phyloP scores from a whole-genome alignment of 1,140 invertebrate species.

The Calliopsis andreniformis region DNA sequence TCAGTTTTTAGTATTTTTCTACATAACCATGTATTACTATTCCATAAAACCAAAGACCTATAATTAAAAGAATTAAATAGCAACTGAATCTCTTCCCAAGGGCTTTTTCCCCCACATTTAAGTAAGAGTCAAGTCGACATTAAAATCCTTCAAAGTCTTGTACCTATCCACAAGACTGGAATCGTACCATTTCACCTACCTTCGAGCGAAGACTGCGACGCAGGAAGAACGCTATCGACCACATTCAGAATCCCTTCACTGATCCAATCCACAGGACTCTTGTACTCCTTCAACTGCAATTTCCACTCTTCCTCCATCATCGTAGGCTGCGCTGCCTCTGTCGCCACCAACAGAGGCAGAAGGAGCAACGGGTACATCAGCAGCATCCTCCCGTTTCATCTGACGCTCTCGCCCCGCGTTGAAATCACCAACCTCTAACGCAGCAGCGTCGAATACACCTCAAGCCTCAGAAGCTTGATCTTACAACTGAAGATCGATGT shows the following conservation, averaged over 20 bases:
- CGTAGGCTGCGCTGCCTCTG: conserved; percentile 33
- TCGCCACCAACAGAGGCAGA: conserved; percentile 33
- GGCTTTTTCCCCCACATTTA: too few relatives aligned
- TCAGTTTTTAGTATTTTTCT: too few relatives aligned
- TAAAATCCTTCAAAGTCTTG: too few relatives aligned
- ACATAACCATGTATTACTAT: too few relatives aligned
- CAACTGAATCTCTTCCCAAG: too few relatives aligned
- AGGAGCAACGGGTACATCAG: conserved; percentile 37
- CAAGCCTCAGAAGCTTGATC: too few relatives aligned
- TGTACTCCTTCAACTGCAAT: background rate
- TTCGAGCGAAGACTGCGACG: conserved; percentile 29
- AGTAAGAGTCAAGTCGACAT: too few relatives aligned
- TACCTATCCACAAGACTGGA: too few relatives aligned
- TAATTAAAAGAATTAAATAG: too few relatives aligned
- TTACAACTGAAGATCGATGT: too few relatives aligned
- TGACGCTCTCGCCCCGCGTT: background rate
- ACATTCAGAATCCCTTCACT: conserved; percentile 57
- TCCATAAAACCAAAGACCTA: too few relatives aligned
- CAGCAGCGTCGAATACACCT: background rate
- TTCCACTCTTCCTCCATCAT: conserved; percentile 17
- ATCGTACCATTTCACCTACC: conserved; percentile 43
- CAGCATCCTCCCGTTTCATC: conserved; percentile 50
- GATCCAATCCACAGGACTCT: conserved; percentile 48
- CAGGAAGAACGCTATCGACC: conserved; percentile 60
- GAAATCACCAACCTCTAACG: background rate